phyloP scores from a whole-genome alignment of 2,113 vertebrate species.

The Eulemur rufifrons region DNA sequence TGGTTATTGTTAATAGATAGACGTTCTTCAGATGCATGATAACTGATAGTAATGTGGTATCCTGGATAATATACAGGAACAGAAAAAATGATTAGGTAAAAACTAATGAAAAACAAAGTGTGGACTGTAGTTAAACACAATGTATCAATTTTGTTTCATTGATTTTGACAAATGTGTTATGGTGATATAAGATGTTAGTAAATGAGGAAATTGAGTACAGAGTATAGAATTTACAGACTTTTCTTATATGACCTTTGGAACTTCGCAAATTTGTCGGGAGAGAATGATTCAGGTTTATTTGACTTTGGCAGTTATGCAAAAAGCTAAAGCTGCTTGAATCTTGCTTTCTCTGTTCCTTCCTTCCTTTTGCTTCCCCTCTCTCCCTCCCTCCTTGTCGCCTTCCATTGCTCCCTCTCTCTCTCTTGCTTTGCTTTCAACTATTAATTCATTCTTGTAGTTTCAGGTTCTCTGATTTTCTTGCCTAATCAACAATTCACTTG shows the following conservation, averaged over 20 bases:
- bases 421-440: not conserved
- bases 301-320: not conserved
- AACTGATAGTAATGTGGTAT: no score
- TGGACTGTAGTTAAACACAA: not conserved
- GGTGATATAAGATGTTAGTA: not conserved
- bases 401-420: fast-evolving
- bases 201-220: not conserved
- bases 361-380: fast-evolving
- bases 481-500: not conserved
- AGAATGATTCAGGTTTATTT: not conserved
- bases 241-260: not conserved
- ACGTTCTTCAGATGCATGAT: not conserved
- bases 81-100: not conserved
- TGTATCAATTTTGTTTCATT: not conserved
- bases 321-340: not conserved
- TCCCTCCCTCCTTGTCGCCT: fast-evolving
- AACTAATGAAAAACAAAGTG: not conserved
- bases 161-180: not conserved
- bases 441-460: not conserved
- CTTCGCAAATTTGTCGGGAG: not conserved
- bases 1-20: not conserved
- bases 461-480: not conserved
- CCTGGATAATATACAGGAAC: not conserved
- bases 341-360: not conserved
- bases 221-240: no score